A percentile compares a stretch with the other conserved stretches of the same genome.
Evolutionary conservation across 2,888 invertebrate species (phyloP).

Genomic region (Ectemnius lituratus): DNA sequence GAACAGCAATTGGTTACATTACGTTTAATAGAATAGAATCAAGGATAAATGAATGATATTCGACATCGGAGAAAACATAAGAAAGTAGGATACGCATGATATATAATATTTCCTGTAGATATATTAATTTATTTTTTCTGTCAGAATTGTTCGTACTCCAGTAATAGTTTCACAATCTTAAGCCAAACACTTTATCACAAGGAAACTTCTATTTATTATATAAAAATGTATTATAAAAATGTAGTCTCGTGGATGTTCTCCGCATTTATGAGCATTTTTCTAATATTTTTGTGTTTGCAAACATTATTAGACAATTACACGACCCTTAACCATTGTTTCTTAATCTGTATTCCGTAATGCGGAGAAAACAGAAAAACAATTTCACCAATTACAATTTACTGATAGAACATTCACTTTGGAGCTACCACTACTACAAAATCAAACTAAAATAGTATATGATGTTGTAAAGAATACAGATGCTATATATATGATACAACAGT

Average conservation of each 20-base stretch:
- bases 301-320: no score
- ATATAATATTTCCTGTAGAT: constrained; percentile 8
- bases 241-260: constrained; percentile 9
- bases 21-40: no score
- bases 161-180: constrained; percentile 5
- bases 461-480: constrained; percentile 3
- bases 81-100: constrained; percentile 25
- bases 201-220: not conserved
- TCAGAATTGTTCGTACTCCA: not conserved
- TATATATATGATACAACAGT: constrained; percentile 18
- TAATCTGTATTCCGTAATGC: no score
- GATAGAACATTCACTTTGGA: constrained; percentile 12
- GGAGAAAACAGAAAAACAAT: no score
- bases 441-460: constrained; percentile 17
- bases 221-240: constrained; percentile 15
- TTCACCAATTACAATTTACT: not conserved
- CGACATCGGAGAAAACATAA: not conserved
- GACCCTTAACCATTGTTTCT: no score
- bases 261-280: constrained; percentile 45
- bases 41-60: no score
- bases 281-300: constrained; percentile 1
- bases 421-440: constrained; percentile 14
- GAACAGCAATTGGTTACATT: no score
- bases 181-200: constrained; percentile 2
- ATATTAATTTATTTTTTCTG: constrained; percentile 25